Conservation (phyloP, 2,113 vertebrate species). For the Melanerpes formicivorus region DNA sequence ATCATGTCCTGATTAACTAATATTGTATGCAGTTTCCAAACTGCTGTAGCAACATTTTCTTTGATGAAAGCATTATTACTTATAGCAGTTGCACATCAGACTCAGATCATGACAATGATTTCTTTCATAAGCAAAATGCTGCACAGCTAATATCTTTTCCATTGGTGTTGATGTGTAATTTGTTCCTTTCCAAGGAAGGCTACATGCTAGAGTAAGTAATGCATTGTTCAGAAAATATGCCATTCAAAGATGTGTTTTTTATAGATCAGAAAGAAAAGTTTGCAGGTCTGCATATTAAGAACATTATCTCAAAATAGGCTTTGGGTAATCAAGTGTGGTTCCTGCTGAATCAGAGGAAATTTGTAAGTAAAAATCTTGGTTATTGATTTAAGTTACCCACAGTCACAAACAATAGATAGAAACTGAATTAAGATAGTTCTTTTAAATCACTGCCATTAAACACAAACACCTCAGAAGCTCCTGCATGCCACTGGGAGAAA, state of each 20-base stretch:
- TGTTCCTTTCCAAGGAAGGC: background rate
- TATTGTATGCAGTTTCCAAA: background rate
- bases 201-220: background rate
- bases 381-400: background rate
- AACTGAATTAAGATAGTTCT: background rate
- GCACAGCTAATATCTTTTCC: background rate
- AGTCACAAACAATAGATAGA: background rate
- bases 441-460: background rate
- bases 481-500: background rate
- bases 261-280: background rate
- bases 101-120: background rate
- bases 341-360: background rate
- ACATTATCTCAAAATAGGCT: background rate
- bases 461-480: background rate
- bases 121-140: background rate
- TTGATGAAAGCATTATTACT: background rate
- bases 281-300: background rate
- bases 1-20: background rate
- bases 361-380: background rate
- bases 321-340: background rate
- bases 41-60: background rate
- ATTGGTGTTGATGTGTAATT: background rate
- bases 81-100: background rate
- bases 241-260: background rate
- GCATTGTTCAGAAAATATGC: background rate